A percentile compares a stretch with the other conserved stretches of the same genome.
These are phyloP conservation scores for Merluccius polli DNA, from an alignment of 2,797 vertebrate species.

Conservation along the genomic window DNA sequence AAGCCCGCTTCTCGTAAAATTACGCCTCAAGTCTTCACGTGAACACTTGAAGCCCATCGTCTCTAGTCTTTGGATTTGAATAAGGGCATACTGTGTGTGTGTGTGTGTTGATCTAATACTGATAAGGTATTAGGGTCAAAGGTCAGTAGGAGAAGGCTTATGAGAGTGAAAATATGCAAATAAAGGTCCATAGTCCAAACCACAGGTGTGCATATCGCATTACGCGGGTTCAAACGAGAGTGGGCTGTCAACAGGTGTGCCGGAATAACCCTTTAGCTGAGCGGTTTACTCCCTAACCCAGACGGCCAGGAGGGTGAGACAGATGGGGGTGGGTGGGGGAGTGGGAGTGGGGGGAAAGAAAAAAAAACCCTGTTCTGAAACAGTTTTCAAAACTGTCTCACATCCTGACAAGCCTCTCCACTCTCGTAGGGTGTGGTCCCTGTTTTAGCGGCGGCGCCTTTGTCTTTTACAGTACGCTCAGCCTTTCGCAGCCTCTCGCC, in stretches of 20 bases:
- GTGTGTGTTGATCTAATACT: neutral
- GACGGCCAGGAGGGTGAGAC: neutral
- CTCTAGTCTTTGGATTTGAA: slow-evolving; percentile 2
- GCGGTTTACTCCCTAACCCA: neutral
- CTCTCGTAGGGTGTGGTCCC: neutral
- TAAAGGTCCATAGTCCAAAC: neutral
- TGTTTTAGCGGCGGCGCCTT: neutral
- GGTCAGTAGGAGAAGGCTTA: slow-evolving; percentile 1
- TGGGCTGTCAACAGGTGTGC: neutral
- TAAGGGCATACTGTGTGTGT: neutral
- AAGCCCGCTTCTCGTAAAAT: neutral
- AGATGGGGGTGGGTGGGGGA: neutral
- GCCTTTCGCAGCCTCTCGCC: neutral
- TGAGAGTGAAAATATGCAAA: neutral
- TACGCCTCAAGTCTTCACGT: neutral
- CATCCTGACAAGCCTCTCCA: neutral
- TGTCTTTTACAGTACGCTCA: neutral
- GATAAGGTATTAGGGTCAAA: neutral
- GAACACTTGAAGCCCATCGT: neutral
- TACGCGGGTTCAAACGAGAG: neutral
- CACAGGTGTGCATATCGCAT: neutral
- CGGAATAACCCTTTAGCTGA: neutral
- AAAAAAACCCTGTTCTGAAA: neutral
- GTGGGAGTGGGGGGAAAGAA: too few relatives aligned
- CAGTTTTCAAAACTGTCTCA: neutral